Evolutionary conservation across 2,797 vertebrate genomes (phyloP).

Genomic region (Oophaga sylvatica): DNA sequence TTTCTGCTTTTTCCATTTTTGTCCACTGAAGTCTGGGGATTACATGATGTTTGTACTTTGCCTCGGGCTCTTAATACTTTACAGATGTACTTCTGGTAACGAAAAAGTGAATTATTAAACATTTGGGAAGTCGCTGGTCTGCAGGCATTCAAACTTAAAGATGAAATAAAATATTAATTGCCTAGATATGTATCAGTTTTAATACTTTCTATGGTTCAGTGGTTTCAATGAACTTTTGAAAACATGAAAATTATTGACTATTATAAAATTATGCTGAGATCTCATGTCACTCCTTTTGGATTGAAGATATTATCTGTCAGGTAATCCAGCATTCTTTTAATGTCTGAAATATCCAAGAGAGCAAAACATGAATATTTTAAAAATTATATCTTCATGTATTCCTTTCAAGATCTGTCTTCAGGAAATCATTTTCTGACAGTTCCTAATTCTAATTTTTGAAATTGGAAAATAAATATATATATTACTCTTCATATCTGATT

Average conservation of each 20-base stretch:
- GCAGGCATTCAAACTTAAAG: conserved; percentile 47
- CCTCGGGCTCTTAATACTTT: conserved; percentile 57
- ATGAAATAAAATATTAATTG: conserved; percentile 48
- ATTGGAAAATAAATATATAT: not conserved
- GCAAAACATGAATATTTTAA: conserved; percentile 40
- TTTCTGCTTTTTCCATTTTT: conserved; percentile 33
- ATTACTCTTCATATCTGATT: not conserved
- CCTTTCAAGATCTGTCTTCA: not conserved
- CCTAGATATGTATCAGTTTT: conserved; percentile 39
- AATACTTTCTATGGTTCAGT: conserved; percentile 36
- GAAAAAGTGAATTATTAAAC: conserved; percentile 58
- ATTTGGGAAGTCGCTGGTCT: conserved; percentile 47
- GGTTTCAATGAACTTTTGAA: conserved; percentile 40
- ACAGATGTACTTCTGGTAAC: conserved; percentile 47
- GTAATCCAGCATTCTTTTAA: conserved; percentile 11
- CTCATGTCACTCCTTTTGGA: conserved; percentile 5
- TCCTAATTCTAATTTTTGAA: not conserved
- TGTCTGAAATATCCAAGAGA: conserved; percentile 20
- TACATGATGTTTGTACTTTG: conserved; percentile 57
- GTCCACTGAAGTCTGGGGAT: conserved; percentile 52
- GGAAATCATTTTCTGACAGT: not conserved
- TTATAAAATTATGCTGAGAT: conserved; percentile 39
- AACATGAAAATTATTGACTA: conserved; percentile 50
- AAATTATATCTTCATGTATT: conserved; percentile 7
- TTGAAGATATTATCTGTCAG: conserved; percentile 20